Evolutionary conservation across 1,140 invertebrate genomes (phyloP).

Genomic region (Rhagoletis zephyria): DNA sequence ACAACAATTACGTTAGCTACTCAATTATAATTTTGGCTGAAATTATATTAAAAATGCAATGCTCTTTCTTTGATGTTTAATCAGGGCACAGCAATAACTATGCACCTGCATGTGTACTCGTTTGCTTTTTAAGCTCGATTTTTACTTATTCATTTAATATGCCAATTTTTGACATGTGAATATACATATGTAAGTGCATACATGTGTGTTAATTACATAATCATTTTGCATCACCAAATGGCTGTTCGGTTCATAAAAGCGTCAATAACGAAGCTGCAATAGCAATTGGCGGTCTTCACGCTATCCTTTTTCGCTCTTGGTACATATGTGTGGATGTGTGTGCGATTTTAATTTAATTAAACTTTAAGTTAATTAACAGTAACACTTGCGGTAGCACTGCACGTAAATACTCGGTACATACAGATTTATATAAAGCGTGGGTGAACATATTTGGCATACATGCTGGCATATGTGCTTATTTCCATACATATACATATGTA

Average conservation of each 20-base stretch:
- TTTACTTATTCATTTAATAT: background rate
- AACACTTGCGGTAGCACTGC: background rate
- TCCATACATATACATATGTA: background rate
- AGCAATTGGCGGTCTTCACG: background rate
- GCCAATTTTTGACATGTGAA: constrained; percentile 5
- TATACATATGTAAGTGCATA: background rate
- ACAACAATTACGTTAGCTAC: too few relatives aligned
- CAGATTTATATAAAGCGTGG: too few relatives aligned
- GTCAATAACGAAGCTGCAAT: constrained; percentile 7
- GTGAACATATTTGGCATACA: too few relatives aligned
- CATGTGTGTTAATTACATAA: background rate
- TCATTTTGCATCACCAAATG: background rate
- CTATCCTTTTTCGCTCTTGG: background rate
- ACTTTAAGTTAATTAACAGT: constrained; percentile 43
- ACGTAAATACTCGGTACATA: too few relatives aligned
- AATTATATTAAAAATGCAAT: too few relatives aligned
- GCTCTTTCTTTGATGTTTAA: too few relatives aligned
- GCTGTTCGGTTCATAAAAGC: background rate
- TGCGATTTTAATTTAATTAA: constrained; percentile 31
- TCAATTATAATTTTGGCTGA: too few relatives aligned
- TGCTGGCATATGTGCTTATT: background rate
- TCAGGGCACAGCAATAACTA: too few relatives aligned
- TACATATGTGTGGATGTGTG: background rate
- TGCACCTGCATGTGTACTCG: too few relatives aligned
- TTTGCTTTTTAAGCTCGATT: background rate